Percentiles rank a stretch among this genome's conserved stretches.
phyloP scores from a whole-genome alignment of 1,140 invertebrate species.

The Papilio polyxenes region DNA sequence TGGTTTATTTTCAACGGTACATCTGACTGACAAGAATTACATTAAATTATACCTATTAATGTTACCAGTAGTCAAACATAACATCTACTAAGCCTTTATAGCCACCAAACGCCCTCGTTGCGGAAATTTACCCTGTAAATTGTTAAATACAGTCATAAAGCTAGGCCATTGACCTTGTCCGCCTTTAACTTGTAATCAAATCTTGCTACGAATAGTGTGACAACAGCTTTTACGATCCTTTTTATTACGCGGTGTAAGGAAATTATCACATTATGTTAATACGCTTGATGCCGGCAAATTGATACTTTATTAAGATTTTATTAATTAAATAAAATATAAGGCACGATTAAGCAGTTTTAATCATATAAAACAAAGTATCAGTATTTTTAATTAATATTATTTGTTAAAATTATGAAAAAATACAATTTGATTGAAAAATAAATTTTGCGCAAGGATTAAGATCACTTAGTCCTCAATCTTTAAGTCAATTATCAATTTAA shows the following conservation, averaged over 20 bases:
- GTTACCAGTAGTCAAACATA: too few relatives aligned
- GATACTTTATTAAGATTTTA: neutral
- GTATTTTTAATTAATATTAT: too few relatives aligned
- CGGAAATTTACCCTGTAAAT: constrained; percentile 21
- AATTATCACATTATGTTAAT: constrained; percentile 23
- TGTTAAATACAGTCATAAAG: constrained; percentile 4
- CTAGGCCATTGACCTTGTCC: constrained; percentile 9
- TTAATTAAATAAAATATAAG: neutral
- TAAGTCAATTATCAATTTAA: too few relatives aligned
- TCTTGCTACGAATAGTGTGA: constrained; percentile 22
- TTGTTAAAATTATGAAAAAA: too few relatives aligned
- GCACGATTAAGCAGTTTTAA: neutral
- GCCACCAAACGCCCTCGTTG: neutral
- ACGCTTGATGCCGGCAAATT: constrained; percentile 14
- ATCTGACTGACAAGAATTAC: too few relatives aligned
- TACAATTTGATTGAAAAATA: too few relatives aligned
- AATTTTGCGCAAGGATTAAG: too few relatives aligned
- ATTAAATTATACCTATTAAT: too few relatives aligned
- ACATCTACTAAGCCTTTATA: neutral
- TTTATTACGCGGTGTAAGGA: constrained; percentile 26
- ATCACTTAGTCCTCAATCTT: too few relatives aligned
- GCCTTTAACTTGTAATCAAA: constrained; percentile 25
- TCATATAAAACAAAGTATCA: neutral
- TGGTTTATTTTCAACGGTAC: too few relatives aligned
- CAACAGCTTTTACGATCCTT: constrained; percentile 13